Evolutionary conservation across 1,140 invertebrate genomes (phyloP).

Genomic region (Drosophila ohnishii): DNA sequence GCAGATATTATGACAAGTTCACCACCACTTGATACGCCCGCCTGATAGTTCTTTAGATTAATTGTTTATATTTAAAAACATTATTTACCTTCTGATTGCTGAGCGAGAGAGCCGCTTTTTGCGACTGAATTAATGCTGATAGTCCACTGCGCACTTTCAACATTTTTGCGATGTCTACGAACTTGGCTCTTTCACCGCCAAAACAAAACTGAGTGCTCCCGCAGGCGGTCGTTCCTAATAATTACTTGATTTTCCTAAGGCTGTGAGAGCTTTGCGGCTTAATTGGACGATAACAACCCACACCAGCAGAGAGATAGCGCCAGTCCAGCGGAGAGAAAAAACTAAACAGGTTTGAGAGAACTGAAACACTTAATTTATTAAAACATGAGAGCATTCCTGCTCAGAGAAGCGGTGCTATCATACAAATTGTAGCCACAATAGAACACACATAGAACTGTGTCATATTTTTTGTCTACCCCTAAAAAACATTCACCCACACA

Average conservation of each 20-base stretch:
- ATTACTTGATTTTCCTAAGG: slow-evolving; percentile 10
- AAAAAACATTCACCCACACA: slow-evolving; percentile 8
- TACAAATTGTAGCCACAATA: neutral
- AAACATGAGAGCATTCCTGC: neutral
- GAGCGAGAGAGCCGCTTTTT: slow-evolving; percentile 25
- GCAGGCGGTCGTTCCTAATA: slow-evolving; percentile 2
- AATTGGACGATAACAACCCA: slow-evolving; percentile 21
- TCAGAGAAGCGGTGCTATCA: neutral
- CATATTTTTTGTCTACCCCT: neutral
- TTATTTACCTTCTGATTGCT: slow-evolving; percentile 8
- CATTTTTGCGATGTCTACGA: slow-evolving; percentile 35
- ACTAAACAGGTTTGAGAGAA: slow-evolving; percentile 22
- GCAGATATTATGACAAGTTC: neutral
- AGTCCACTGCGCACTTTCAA: slow-evolving; percentile 45
- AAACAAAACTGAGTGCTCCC: slow-evolving; percentile 21
- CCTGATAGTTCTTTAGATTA: slow-evolving; percentile 8
- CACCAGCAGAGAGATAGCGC: slow-evolving; percentile 10
- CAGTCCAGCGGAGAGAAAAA: neutral
- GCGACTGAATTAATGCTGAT: slow-evolving; percentile 27
- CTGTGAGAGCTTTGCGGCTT: slow-evolving; percentile 17
- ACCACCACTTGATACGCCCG: neutral
- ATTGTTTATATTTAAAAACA: slow-evolving; percentile 7
- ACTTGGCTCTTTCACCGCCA: slow-evolving; percentile 19
- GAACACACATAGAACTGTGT: neutral
- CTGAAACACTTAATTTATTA: neutral